Evolutionary conservation across 2,113 vertebrate genomes (phyloP), one percentile per base, ranked within the genome.

Genomic region (Gorsachius goisagi): DNA sequence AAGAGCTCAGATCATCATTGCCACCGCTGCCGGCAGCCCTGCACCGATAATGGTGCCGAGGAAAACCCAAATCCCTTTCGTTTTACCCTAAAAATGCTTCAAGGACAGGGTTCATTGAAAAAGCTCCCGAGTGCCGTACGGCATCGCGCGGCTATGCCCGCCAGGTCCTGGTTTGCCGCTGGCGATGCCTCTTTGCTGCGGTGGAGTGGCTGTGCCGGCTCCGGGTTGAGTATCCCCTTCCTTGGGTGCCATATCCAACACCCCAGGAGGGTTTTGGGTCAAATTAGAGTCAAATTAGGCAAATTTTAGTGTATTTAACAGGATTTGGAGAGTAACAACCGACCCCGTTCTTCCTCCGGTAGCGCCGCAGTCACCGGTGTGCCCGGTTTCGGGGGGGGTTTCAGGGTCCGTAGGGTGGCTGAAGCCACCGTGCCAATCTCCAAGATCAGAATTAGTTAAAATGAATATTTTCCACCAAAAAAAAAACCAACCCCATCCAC

Each of bases 311-410:
- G 41, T 13, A 3, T 56, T 64, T n/a, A 33, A 6, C 13, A 24
- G 30, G 49, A n/a, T 72, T 72, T 39, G 24, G n/a, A 49, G 39
- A 23, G 6, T 44, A 27, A 33, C 6, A 3, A 20, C 10, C 4
- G 5, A 47, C 8, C 17, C 11, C 2, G 11, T 15, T 2, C 28
- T 23, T 52, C 37, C 11, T 35, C 62, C 2, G 6, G 37, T 55
- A 32, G 73, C 6, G 2, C 69, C 4, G 4, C 28, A 3, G 32
- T 33, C 1, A 1, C 19, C 4, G 9, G 5, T 1, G 1, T 27
- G 37, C 11, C 16, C 3, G 4, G 2, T 53, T 60, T 18, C 6
- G 21, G 18, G 32, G 6, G 11, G 7, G 7, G 60, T 76, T 4
- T 1, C 10, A 9, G 84, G 37, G 32, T 20, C 30, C 9, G 5